Evolutionary conservation across 2,797 vertebrate genomes (phyloP), one percentile per base, ranked within the genome.

Genomic region (Tympanoctomys barrerae): DNA sequence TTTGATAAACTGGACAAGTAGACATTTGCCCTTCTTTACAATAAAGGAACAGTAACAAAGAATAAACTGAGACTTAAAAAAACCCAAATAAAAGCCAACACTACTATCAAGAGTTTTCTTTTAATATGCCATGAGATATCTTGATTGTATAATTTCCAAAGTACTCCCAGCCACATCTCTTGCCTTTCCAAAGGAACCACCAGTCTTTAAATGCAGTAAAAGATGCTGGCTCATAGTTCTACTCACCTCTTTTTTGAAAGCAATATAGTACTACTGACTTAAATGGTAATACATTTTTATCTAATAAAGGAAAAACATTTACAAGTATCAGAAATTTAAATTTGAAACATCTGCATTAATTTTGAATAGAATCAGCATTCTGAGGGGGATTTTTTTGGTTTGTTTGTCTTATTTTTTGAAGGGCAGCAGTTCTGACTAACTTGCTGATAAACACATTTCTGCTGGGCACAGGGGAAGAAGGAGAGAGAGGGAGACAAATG

Each of bases 291-390:
- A 49, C 57, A 90, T 70, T 97, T 96, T 89, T 96, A 97, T 87
- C 95, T 96, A 96, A 95, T 91, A 94, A 98, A 94, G 94, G 71
- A 93, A 96, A 97, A 96, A 95, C 89, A 97, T 96, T 96, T 97
- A 97, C 97, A 98, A 97, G 94, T 96, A 97, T 96, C 94, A 97
- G 94, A 98, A 97, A 98, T 93, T 95, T 94, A 97, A 10, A 96
- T 98, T 94, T 97, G 95, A 97, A 95, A 97, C 89, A 98, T 83
- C 82, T 98, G 97, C 0, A 98, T 91, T 88, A 91, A 96, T 94
- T 97, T 73, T 95, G 89, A 75, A 94, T 92, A 75, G 75, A 95
- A 96, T 97, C 96, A 95, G 90, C 93, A 92, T 97, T 96, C 90
- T 94, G 92, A 95, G 91, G 10, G 87, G 62, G 89, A 91, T n/a